phyloP scores from a whole-genome alignment of 2,113 vertebrate species.

The Tupaia tana region DNA sequence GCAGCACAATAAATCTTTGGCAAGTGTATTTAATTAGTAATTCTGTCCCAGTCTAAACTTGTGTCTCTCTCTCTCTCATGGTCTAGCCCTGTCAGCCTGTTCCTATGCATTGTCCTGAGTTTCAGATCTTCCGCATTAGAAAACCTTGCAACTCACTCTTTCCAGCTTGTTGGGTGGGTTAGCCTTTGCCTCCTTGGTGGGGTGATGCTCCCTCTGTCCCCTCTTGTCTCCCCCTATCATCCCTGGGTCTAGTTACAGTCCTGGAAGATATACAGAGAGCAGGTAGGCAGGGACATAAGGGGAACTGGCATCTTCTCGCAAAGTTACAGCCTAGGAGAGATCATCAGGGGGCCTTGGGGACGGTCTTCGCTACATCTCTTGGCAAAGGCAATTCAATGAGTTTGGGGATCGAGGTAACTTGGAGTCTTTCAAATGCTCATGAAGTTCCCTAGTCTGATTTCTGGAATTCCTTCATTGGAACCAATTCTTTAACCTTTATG shows the following conservation, averaged over 20 bases:
- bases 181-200: not conserved
- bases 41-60: not conserved
- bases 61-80: not conserved
- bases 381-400: not conserved
- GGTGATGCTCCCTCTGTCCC: not conserved
- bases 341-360: not conserved
- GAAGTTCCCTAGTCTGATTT: no score
- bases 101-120: not conserved
- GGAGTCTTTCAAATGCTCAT: not conserved
- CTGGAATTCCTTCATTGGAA: not conserved
- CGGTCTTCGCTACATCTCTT: not conserved
- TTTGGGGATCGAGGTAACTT: not conserved
- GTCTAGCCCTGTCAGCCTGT: not conserved
- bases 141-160: not conserved
- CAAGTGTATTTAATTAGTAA: not conserved
- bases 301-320: not conserved
- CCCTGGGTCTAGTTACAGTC: not conserved
- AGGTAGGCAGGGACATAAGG: not conserved
- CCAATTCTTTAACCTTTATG: not conserved
- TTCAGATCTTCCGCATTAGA: not conserved
- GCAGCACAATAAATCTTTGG: not conserved
- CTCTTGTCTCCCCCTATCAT: not conserved
- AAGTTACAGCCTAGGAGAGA: not conserved
- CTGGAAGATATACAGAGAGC: not conserved
- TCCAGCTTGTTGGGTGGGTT: not conserved